Percentiles rank a stretch among this genome's conserved stretches.
phyloP scores from a whole-genome alignment of 2,888 invertebrate species.

The Himalopsyche anomala region DNA sequence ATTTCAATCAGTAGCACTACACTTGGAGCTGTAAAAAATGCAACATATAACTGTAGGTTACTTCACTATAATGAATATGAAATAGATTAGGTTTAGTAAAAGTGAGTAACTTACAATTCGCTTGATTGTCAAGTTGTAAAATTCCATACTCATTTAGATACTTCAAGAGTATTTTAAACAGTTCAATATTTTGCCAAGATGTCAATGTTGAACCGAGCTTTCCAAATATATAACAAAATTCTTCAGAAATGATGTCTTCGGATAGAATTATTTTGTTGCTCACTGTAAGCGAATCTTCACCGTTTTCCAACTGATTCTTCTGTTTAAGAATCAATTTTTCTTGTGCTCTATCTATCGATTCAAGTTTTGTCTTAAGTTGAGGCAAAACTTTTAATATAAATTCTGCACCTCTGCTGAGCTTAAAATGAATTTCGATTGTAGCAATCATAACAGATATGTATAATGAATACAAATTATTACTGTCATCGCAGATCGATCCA shows the following conservation, averaged over 20 bases:
- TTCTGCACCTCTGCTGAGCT: constrained; percentile 72
- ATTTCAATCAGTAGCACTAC: constrained; percentile 71
- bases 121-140: constrained; percentile 57
- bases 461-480: constrained; percentile 66
- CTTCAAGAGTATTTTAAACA: constrained; percentile 71
- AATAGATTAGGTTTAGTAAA: background rate
- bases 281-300: constrained; percentile 68
- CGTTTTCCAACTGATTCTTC: constrained; percentile 66
- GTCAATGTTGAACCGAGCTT: constrained; percentile 73
- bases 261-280: constrained; percentile 71
- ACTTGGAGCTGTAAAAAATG: constrained; percentile 71
- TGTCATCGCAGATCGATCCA: constrained; percentile 69
- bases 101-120: background rate
- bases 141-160: constrained; percentile 73
- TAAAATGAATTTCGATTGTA: constrained; percentile 73
- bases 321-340: constrained; percentile 68
- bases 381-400: constrained; percentile 73
- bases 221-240: constrained; percentile 72
- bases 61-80: constrained; percentile 9
- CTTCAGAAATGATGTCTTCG: constrained; percentile 71
- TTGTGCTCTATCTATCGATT: constrained; percentile 71
- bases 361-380: constrained; percentile 70
- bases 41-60: background rate
- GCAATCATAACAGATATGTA: constrained; percentile 68
- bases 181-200: constrained; percentile 74